Evolutionary conservation across 2,888 invertebrate species (phyloP).

Genomic region (Acleris cristana): DNA sequence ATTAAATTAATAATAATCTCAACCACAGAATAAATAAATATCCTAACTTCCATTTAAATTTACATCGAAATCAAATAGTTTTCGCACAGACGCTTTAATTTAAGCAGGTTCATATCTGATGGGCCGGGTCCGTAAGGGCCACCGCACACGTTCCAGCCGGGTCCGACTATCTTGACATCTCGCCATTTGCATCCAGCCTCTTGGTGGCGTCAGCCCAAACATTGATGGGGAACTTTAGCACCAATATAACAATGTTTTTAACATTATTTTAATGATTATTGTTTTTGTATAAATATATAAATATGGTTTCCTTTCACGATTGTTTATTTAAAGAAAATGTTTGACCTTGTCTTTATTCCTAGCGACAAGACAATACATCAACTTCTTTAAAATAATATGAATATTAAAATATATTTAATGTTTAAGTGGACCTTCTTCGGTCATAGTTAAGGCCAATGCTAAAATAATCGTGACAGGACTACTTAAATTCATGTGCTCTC

Average conservation of each 20-base stretch:
- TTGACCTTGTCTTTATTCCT: no score
- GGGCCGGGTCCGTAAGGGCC: conserved; percentile 56
- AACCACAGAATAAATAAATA: neutral
- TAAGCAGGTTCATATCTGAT: conserved; percentile 51
- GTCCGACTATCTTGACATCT: conserved; percentile 63
- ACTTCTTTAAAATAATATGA: no score
- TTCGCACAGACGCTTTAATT: conserved; percentile 27
- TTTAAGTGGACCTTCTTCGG: no score
- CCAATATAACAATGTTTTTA: neutral
- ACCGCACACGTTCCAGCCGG: conserved; percentile 66
- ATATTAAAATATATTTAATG: no score
- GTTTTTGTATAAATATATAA: no score
- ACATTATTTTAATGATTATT: neutral
- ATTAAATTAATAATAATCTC: no score
- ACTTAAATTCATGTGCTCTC: no score
- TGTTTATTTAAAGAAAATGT: no score
- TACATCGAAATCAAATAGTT: conserved; percentile 23
- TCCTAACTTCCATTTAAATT: neutral
- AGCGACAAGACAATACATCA: no score
- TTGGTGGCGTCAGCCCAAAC: conserved; percentile 45
- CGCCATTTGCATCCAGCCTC: conserved; percentile 70
- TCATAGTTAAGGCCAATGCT: no score
- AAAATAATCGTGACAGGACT: no score
- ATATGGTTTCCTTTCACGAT: no score
- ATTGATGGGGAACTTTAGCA: conserved; percentile 12